Evolutionary conservation across 2,113 vertebrate species (phyloP), one percentile per base, ranked within the genome.

Genomic region (Lophochroa leadbeateri): DNA sequence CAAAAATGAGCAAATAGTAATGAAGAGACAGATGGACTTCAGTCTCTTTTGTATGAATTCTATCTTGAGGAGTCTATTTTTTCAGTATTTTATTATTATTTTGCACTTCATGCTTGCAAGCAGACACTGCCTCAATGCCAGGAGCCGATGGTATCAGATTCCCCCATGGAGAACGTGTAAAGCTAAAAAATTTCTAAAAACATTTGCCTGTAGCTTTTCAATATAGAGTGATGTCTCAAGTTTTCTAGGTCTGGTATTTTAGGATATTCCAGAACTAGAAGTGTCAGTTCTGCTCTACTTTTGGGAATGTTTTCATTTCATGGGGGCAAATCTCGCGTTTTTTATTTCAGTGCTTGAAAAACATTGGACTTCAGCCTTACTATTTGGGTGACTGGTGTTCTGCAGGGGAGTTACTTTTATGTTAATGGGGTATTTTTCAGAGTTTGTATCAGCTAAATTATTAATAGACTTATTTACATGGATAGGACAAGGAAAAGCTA

Each of bases 181-280:
- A 87, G 21, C 44, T 52, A 37, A 61, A 74, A 79, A 85, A 90
- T 82, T 84, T n/a, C 53, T 79, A 27, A 76, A 90, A 82, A 29
- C 44, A 13, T 69, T 94, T 85, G 24, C 19, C 52, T 89, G 20
- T 79, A 90, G 28, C 21, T 92, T 85, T 96, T 91, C 84, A 92
- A 11, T 85, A 79, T 53, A 37, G 44, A 91, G 35, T 72, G 52
- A 69, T 70, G 53, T 78, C 70, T 94, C 87, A 87, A 53, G 74
- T 95, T 97, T 97, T 95, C 91, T 95, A 91, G 94, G 93, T 94
- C 91, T 96, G 94, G 65, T 97, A 96, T 96, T 96, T 95, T 95
- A 63, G 28, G 89, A 89, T 87, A 82, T 94, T 37, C 47, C 49
- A 96, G 95, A 95, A 89, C 91, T 88, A 41, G 82, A 89, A 95